phyloP scores from a whole-genome alignment of 2,888 invertebrate genomes.

The Drosophila falleni region DNA sequence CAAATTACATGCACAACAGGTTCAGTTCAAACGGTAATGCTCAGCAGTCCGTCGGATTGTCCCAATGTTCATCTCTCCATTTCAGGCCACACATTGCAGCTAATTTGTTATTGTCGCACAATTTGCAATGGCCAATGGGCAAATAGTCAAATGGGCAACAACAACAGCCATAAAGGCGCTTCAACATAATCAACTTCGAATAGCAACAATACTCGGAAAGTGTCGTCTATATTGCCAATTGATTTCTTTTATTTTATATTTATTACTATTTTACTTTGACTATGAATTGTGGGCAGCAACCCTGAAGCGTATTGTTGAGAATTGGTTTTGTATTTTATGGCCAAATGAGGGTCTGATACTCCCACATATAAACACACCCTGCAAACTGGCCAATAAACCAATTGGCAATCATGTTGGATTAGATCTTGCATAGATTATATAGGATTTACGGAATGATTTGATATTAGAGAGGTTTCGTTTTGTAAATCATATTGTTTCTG shows the following conservation, averaged over 20 bases:
- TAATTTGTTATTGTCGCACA: conserved; percentile 81
- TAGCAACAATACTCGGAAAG: conserved; percentile 64
- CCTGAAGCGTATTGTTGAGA: conserved; percentile 22
- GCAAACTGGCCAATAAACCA: conserved; percentile 19
- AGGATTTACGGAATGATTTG: conserved; percentile 5
- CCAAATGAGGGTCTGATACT: conserved; percentile 18
- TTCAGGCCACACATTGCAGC: conserved; percentile 59
- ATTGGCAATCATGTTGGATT: conserved; percentile 28
- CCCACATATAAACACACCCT: conserved; percentile 12
- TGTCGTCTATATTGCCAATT: conserved; percentile 64
- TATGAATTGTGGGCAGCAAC: conserved; percentile 14
- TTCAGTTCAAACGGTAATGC: conserved; percentile 67
- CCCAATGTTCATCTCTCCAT: conserved; percentile 2
- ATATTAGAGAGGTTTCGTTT: not conserved
- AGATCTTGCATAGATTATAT: conserved; percentile 8
- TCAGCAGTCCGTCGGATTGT: conserved; percentile 22
- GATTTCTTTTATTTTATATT: conserved; percentile 30
- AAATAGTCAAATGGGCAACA: conserved; percentile 4
- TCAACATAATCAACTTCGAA: conserved; percentile 61
- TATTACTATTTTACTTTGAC: conserved; percentile 8
- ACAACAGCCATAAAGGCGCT: conserved; percentile 52
- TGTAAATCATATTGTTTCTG: not conserved
- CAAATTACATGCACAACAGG: conserved; percentile 77
- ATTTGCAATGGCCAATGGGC: conserved; percentile 54
- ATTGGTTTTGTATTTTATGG: conserved; percentile 46